Base-by-base conservation (phyloP, 2,797 vertebrate species). In the Sternarchorhynchus goeldii region DNA sequence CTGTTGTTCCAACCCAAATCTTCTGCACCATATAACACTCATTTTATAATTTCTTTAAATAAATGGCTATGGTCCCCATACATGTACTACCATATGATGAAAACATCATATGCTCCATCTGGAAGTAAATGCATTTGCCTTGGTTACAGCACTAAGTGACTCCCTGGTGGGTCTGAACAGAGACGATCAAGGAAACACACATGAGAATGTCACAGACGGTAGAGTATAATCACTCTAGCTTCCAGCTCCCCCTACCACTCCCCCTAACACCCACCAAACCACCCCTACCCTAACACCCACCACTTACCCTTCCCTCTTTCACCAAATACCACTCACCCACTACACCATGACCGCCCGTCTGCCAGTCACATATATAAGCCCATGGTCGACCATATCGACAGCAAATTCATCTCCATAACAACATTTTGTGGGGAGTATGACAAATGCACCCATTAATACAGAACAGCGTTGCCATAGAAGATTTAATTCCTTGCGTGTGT, bases 141-240 rank as follows among this genome's bases (percentile, higher is more conserved):
- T 92, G 91, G 91, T 93, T 92, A 81, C 92, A 93, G 91, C 90
- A 77, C 88, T 92, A 91, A 92, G 90, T 90, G 90, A 91, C 84
- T 92, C 90, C 88, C 79, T 91, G 91, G 85, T 92, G 92, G 88
- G 90, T 92, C 88, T 92, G 91, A 93, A 88, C 91, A 91, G 89
- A 92, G 91, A 92, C 85, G 90, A 92, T 90, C 89, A 90, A 83
- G 84, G 84, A 83, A 82, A 85, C 82, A 78, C 82, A 82, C 82
- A 83, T 85, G 84, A 83, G 81, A 85, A 85, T 85, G 72, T 83
- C 80, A 83, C 90, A 86, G 88, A 92, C 90, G 92, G 93, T 93
- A 93, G 89, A 91, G 92, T 93, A 93, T 93, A 89, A 89, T 85
- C 90, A 89, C 86, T 75, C 72, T 85, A 82, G 84, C 70, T 50